Base-by-base conservation (phyloP, 2,888 invertebrate species). In the Dynastes tityus region DNA sequence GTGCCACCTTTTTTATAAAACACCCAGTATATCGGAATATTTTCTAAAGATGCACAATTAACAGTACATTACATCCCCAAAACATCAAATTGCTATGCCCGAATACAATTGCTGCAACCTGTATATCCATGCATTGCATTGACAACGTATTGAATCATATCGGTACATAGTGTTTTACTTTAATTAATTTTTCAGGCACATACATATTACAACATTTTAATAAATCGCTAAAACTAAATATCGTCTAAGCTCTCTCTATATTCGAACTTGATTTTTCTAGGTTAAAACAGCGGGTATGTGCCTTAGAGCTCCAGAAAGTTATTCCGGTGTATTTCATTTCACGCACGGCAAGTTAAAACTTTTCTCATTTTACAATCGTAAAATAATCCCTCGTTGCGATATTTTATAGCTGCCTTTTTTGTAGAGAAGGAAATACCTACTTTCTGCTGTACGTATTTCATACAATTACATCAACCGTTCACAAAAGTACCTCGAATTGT, bases 311-410 rank as follows among this genome's bases (percentile, higher is more conserved):
- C 29, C 13, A 1, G 37, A 22, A 61, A 73, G 29, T 73, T 73
- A 13, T 32, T 11, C 58, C 73, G 73, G 22, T 27, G 49, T 67
- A 67, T 51, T 29, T 68, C 68, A 68, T 51, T 68, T 68, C 51
- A 51, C 68, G 53, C 49, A 51, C 68, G 51, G 51, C 27, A 68
- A 29, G 51, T 68, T 51, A 51, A 68, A 68, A 68, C 68, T 68
- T 68, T 68, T 68, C 68, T 68, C 68, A 68, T 68, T 68, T 68
- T 51, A 27, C 49, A 29, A 68, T 51, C 51, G 27, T 51, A n/a
- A 29, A n/a, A 51, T 68, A 68, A 68, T 68, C 65, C 9, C 51
- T 8, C 29, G 4, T 68, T 68, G 8, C 51, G 68, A 29, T 68
- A 51, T 68, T 68, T 68, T 51, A 68, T 29, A 29, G 27, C 16